Conservation (phyloP, 2,797 vertebrate genomes). For the Cephalopachus bancanus region DNA sequence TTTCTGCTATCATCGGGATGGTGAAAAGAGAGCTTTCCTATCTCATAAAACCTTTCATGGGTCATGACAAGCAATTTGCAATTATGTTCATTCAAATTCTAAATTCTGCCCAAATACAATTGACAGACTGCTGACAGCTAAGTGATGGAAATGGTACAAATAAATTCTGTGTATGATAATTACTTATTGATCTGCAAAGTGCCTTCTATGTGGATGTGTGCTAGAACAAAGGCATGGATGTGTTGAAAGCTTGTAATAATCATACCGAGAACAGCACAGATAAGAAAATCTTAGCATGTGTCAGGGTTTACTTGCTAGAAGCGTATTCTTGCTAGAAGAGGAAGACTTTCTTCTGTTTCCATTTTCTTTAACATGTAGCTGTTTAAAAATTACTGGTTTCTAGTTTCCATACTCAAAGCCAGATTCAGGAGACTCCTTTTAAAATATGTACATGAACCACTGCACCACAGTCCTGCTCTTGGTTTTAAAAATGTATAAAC, state of each 20-base stretch:
- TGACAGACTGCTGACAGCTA: constrained; percentile 23
- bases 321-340: background rate
- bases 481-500: constrained; percentile 41
- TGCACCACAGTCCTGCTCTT: background rate
- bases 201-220: constrained; percentile 18
- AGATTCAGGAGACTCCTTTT: constrained; percentile 35
- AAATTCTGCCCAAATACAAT: constrained; percentile 63
- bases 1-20: constrained; percentile 38
- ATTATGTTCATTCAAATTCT: constrained; percentile 53
- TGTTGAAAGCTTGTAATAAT: constrained; percentile 29
- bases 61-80: constrained; percentile 66
- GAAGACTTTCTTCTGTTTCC: constrained; percentile 23
- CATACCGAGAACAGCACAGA: background rate
- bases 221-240: constrained; percentile 42
- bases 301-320: constrained; percentile 15
- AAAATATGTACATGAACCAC: constrained; percentile 44
- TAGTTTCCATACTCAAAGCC: constrained; percentile 4
- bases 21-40: constrained; percentile 45
- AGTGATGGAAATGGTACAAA: constrained; percentile 35
- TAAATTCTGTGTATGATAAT: constrained; percentile 66
- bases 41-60: constrained; percentile 24
- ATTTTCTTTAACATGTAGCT: background rate
- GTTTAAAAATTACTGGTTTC: constrained; percentile 45
- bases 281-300: background rate
- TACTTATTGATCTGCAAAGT: constrained; percentile 77